These are phyloP conservation scores for Megaptera novaeangliae DNA, from an alignment of 2,113 vertebrate genomes.

Conservation along the genomic window DNA sequence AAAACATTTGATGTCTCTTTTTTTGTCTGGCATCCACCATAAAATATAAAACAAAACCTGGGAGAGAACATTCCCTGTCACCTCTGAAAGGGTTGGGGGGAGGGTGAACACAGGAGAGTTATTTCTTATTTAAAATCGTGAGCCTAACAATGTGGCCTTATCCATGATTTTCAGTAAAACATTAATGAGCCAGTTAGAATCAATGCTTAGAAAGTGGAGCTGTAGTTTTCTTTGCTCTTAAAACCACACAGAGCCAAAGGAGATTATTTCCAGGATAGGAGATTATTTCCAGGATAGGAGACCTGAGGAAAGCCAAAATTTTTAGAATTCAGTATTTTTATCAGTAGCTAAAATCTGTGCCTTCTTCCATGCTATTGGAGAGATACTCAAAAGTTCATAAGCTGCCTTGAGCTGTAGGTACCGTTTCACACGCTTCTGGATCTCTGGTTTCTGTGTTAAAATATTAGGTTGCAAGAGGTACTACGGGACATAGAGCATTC, in stretches of 20 bases:
- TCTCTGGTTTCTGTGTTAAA: neutral
- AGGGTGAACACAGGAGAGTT: neutral
- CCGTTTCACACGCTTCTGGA: neutral
- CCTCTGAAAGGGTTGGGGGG: neutral
- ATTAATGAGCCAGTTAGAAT: neutral
- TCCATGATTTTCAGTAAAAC: neutral
- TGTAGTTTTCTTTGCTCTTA: neutral
- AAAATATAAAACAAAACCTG: constrained; percentile 39
- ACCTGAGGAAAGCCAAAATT: neutral
- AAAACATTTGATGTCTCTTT: neutral
- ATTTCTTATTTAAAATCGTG: constrained; percentile 16
- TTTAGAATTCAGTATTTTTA: neutral
- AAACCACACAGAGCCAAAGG: neutral
- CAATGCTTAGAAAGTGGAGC: neutral
- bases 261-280: neutral
- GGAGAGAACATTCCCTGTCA: neutral
- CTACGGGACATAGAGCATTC: neutral
- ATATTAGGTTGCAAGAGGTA: neutral
- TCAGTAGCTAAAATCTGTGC: neutral
- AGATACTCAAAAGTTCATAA: neutral
- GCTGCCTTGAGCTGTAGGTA: neutral
- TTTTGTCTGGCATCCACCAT: neutral
- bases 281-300: neutral
- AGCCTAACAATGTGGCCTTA: neutral
- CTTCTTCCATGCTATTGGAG: neutral